phyloP scores from a whole-genome alignment of 2,888 invertebrate genomes.

The Drosophila percnosoma region DNA sequence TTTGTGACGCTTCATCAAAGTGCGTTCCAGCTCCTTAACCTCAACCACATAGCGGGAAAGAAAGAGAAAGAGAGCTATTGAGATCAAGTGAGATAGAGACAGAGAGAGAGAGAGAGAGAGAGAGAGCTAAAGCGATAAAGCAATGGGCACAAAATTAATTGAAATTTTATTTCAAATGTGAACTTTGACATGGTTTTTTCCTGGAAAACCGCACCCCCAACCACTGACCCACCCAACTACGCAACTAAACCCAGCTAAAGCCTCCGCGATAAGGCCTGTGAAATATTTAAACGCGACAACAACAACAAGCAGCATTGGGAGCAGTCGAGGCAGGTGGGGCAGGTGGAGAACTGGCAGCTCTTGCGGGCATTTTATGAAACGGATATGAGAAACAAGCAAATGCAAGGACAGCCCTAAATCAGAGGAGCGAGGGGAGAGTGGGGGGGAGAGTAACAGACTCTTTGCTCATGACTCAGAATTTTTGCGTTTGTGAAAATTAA shows the following conservation, averaged over 20 bases:
- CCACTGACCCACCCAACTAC: background rate
- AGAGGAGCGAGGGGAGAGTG: background rate
- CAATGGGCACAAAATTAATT: slow-evolving; percentile 64
- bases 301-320: slow-evolving; percentile 21
- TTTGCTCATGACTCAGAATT: slow-evolving; percentile 67
- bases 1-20: background rate
- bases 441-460: slow-evolving; percentile 6
- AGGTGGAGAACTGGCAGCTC: slow-evolving; percentile 35
- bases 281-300: slow-evolving; percentile 57
- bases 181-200: slow-evolving; percentile 73
- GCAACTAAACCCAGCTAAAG: background rate
- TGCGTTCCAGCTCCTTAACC: slow-evolving; percentile 15
- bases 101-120: slow-evolving; percentile 5
- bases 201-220: slow-evolving; percentile 44
- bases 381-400: slow-evolving; percentile 77
- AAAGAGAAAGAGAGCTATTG: slow-evolving; percentile 22
- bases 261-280: slow-evolving; percentile 38
- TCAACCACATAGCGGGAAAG: background rate
- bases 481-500: slow-evolving; percentile 73
- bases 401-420: slow-evolving; percentile 52
- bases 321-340: background rate
- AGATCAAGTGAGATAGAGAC: slow-evolving; percentile 8
- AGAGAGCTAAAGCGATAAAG: slow-evolving; percentile 18
- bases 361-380: slow-evolving; percentile 76
- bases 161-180: slow-evolving; percentile 72